phyloP scores from a whole-genome alignment of 2,888 invertebrate species.

The Plebejus argus region DNA sequence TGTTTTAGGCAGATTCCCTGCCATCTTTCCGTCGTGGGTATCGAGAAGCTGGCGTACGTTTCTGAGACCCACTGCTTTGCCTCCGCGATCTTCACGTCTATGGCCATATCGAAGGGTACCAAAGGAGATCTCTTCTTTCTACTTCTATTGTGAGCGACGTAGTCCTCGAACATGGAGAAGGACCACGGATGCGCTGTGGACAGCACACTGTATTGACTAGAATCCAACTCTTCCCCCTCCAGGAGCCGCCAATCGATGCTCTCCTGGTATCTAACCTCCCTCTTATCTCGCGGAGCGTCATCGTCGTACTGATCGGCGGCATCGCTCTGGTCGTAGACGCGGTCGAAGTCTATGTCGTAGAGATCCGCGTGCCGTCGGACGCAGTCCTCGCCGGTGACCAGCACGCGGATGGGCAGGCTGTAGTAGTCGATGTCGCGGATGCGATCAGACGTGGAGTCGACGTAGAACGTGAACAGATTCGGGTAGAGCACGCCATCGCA shows the following conservation, averaged over 20 bases:
- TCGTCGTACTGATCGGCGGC: slow-evolving; percentile 71
- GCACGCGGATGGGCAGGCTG: slow-evolving; percentile 87
- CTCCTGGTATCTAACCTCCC: slow-evolving; percentile 60
- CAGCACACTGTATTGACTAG: slow-evolving; percentile 75
- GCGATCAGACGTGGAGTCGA: slow-evolving; percentile 91
- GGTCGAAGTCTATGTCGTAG: slow-evolving; percentile 81
- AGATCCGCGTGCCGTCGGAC: slow-evolving; percentile 83
- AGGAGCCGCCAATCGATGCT: slow-evolving; percentile 73
- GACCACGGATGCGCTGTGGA: slow-evolving; percentile 79
- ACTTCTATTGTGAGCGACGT: slow-evolving; percentile 72
- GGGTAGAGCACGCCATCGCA: slow-evolving; percentile 92
- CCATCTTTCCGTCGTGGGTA: slow-evolving; percentile 90
- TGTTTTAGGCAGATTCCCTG: slow-evolving; percentile 89
- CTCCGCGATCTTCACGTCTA: slow-evolving; percentile 85
- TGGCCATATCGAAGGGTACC: slow-evolving; percentile 79
- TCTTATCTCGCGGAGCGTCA: slow-evolving; percentile 65
- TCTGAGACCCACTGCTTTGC: slow-evolving; percentile 93
- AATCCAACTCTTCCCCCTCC: slow-evolving; percentile 67
- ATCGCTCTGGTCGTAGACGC: slow-evolving; percentile 79
- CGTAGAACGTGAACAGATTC: slow-evolving; percentile 91
- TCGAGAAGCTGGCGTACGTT: slow-evolving; percentile 92
- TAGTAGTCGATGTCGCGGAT: slow-evolving; percentile 91
- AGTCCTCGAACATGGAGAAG: slow-evolving; percentile 76
- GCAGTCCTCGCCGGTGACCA: slow-evolving; percentile 87
- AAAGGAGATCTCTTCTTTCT: slow-evolving; percentile 75